Evolutionary conservation across 2,797 vertebrate genomes (phyloP).

Genomic region (Phalanger gymnotis): DNA sequence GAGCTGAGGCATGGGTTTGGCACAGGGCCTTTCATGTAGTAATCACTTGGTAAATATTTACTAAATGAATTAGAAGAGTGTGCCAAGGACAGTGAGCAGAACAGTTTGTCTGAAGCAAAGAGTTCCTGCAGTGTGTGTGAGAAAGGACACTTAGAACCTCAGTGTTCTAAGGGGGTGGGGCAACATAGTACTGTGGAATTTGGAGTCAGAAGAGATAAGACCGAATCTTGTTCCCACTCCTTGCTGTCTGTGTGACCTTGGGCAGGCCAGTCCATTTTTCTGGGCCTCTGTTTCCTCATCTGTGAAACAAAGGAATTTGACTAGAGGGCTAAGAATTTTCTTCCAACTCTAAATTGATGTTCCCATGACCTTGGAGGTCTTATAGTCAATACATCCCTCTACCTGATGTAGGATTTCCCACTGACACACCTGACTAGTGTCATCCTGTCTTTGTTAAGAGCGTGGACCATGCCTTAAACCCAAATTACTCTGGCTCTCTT

Average conservation of each 20-base stretch:
- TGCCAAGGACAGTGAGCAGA: background rate
- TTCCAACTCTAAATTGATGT: background rate
- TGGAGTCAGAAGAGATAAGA: background rate
- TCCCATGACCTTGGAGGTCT: background rate
- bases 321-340: background rate
- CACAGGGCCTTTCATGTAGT: background rate
- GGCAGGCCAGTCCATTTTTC: background rate
- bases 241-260: background rate
- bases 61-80: background rate
- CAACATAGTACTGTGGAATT: background rate
- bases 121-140: background rate
- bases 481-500: background rate
- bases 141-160: background rate
- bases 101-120: background rate
- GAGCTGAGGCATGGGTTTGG: background rate
- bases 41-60: background rate
- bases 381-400: background rate
- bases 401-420: background rate
- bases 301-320: background rate
- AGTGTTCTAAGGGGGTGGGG: background rate
- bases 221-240: background rate
- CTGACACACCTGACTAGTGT: background rate
- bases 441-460: background rate
- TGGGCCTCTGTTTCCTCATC: background rate
- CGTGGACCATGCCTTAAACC: background rate